phyloP scores from a whole-genome alignment of 2,888 invertebrate genomes.

The Leptarthrus brevirostris region DNA sequence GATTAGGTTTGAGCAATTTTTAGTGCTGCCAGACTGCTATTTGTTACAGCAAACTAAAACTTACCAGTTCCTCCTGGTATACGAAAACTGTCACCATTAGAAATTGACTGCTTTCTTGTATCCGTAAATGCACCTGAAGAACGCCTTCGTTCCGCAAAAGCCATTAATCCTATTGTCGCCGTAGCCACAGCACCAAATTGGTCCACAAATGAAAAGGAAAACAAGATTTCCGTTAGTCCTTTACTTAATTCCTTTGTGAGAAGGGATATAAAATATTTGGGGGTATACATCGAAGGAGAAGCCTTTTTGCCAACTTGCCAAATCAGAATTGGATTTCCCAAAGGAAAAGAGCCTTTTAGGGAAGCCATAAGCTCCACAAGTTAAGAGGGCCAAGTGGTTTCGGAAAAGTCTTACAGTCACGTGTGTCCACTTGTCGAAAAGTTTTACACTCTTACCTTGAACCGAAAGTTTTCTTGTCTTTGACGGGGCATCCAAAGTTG shows the following conservation, averaged over 20 bases:
- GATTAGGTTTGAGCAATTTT: no score
- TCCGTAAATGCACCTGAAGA: constrained; percentile 66
- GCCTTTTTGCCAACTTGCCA: no score
- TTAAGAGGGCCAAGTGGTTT: background rate
- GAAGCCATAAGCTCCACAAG: background rate
- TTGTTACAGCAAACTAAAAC: background rate
- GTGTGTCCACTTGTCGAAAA: background rate
- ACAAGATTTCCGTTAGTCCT: constrained; percentile 12
- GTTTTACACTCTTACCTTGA: constrained; percentile 62
- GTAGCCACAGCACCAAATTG: background rate
- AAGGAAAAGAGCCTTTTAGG: background rate
- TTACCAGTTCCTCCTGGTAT: constrained; percentile 63
- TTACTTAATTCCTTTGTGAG: constrained; percentile 15
- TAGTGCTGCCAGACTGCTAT: no score
- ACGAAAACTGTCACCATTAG: constrained; percentile 66
- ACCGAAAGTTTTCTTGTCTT: constrained; percentile 65
- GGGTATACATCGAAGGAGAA: background rate
- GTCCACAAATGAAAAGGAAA: constrained; percentile 9
- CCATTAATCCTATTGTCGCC: constrained; percentile 61
- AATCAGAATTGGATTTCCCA: constrained; percentile 9
- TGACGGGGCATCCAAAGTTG: constrained; percentile 60
- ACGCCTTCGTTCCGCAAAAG: constrained; percentile 66
- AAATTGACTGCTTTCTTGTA: constrained; percentile 65
- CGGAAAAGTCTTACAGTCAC: background rate
- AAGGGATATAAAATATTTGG: background rate